Base-by-base conservation (phyloP, 1,140 invertebrate species). In the Steinernema feltiae region DNA sequence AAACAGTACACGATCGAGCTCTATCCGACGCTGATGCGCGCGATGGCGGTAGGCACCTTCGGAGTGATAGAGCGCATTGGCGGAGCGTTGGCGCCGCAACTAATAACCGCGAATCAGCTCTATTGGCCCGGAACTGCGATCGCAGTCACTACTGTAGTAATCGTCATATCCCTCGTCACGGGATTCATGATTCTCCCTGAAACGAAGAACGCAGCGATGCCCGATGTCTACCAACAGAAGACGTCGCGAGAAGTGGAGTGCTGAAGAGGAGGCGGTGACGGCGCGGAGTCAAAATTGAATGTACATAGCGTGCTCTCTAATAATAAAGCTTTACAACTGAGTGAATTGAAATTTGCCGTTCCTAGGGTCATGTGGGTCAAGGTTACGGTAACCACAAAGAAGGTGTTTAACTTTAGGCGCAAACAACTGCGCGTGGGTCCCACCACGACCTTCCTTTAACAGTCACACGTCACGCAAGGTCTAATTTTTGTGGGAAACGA, bases 1-100 rank as follows among this genome's bases (percentile, higher is more conserved):
- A 81, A 81, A 63, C 80, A 81, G 41, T 81, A 83, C 82, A 70
- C 76, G 30, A 82, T 81, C 24, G 80, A 81, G 31, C 78, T 81
- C 12, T 81, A 83, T 69, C 80, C 80, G 0, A 81, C 80, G 18
- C 72, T 83, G 27, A 81, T 81, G 80, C 74, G 80, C 30, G 81
- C 70, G 17, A 80, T 80, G 30, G 79, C 79, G 3, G 77, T 80
- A 24, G 80, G 80, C 2, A 48, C 80, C 21, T 80, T 80, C 21
- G 79, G 80, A 7, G 80, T 80, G 3, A 71, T 82, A 7, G 80
- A 81, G 35, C n/a, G 80, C 24, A 53, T 81, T 1, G 80, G 80
- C 1, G 80, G 80, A 7, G 80, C 79, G 0, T 29, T 81, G 24
- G 80, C 80, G 1, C 80, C 80, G 1, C 80, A 81, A 48, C 74